These are phyloP conservation scores for Netelia fuscicornis DNA, from an alignment of 2,888 invertebrate genomes.

Conservation along the genomic window DNA sequence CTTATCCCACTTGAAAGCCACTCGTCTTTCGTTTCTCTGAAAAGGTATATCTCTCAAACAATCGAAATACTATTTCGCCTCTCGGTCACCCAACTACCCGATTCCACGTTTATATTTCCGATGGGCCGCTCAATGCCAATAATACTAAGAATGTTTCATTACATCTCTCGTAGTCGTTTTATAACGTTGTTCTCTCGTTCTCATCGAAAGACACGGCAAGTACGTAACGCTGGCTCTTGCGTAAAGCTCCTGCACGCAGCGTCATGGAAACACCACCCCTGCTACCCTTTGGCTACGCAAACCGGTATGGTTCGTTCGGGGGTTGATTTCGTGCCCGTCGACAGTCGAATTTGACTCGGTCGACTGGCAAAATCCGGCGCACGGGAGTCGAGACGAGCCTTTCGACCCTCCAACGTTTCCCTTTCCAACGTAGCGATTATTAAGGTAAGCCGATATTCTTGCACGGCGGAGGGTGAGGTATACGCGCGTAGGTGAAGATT, in stretches of 20 bases:
- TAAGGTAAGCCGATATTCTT: slow-evolving; percentile 84
- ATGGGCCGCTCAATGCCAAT: slow-evolving; percentile 72
- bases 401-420: slow-evolving; percentile 22
- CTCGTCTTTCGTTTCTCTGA: slow-evolving; percentile 7
- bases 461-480: slow-evolving; percentile 34
- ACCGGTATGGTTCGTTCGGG: slow-evolving; percentile 63
- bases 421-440: slow-evolving; percentile 76
- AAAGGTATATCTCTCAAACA: neutral
- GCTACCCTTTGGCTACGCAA: slow-evolving; percentile 18
- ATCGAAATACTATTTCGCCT: slow-evolving; percentile 37
- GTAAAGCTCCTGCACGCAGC: slow-evolving; percentile 64
- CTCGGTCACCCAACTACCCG: slow-evolving; percentile 49
- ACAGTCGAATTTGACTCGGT: slow-evolving; percentile 69
- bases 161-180: slow-evolving; percentile 78
- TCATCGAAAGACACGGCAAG: slow-evolving; percentile 49
- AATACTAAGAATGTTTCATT: slow-evolving; percentile 83
- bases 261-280: slow-evolving; percentile 82
- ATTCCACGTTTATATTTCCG: slow-evolving; percentile 39
- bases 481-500: slow-evolving; percentile 73
- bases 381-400: slow-evolving; percentile 64
- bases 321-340: slow-evolving; percentile 32
- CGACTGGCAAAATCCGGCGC: slow-evolving; percentile 61
- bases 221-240: slow-evolving; percentile 21
- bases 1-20: slow-evolving; percentile 8
- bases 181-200: slow-evolving; percentile 71